Percentiles rank a stretch among this genome's conserved stretches.
phyloP scores from a whole-genome alignment of 2,797 vertebrate genomes.

The Pitangus sulphuratus region DNA sequence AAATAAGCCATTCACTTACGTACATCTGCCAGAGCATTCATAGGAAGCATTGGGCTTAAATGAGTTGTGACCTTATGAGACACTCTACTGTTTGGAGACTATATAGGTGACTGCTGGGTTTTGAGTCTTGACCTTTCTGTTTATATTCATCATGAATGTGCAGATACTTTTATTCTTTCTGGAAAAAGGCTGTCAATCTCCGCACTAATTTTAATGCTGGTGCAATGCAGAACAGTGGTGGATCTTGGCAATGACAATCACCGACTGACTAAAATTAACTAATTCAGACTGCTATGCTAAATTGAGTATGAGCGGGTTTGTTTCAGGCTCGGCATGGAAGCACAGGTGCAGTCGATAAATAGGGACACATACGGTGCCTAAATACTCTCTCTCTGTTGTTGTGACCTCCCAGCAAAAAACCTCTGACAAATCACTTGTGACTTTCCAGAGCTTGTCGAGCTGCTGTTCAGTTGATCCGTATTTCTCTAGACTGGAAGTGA shows the following conservation, averaged over 20 bases:
- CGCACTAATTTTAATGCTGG: constrained; percentile 55
- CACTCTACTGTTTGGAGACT: constrained; percentile 67
- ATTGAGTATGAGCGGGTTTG: constrained; percentile 57
- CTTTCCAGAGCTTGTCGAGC: constrained; percentile 24
- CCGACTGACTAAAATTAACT: constrained; percentile 67
- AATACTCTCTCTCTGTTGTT: background rate
- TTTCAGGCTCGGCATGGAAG: constrained; percentile 56
- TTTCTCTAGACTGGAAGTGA: constrained; percentile 49
- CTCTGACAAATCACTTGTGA: constrained; percentile 64
- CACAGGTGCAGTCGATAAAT: constrained; percentile 55
- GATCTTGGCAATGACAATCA: constrained; percentile 59
- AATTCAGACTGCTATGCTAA: constrained; percentile 56
- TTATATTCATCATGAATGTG: constrained; percentile 70
- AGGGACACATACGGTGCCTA: constrained; percentile 61
- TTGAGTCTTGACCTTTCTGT: constrained; percentile 72
- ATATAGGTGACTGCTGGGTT: constrained; percentile 71
- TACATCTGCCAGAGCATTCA: constrained; percentile 66
- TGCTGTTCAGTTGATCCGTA: constrained; percentile 13
- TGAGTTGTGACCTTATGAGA: constrained; percentile 70
- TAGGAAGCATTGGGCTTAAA: constrained; percentile 50
- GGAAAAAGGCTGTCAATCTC: constrained; percentile 56
- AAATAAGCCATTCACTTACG: constrained; percentile 60
- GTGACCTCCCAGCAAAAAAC: constrained; percentile 24
- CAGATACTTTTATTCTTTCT: constrained; percentile 64
- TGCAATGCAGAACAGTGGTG: constrained; percentile 46